Percentiles rank a stretch among this genome's conserved stretches.
Conservation (phyloP, 64 coral and sea anemone genomes). For the Dendronephthya gigantea region DNA sequence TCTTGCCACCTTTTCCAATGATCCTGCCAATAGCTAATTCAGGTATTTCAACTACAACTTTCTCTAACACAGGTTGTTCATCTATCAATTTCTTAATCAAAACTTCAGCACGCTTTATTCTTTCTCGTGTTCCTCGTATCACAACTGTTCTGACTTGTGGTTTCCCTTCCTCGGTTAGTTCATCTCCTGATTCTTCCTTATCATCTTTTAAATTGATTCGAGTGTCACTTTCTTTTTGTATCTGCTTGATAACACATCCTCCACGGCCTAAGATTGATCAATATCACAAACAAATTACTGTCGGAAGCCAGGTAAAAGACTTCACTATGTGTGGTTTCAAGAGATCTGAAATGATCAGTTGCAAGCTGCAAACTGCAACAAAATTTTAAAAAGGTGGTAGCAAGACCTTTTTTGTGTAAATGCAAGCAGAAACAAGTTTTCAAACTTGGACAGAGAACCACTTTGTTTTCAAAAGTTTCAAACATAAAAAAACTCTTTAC, state of each 20-base stretch:
- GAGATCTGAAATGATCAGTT: too few species aligned
- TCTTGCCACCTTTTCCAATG: conserved; percentile 9
- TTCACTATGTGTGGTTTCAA: too few species aligned
- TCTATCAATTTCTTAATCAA: background rate
- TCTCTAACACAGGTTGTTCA: background rate
- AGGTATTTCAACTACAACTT: background rate
- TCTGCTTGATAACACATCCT: background rate
- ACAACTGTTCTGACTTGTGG: background rate
- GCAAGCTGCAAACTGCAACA: too few species aligned
- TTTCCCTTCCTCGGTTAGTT: background rate
- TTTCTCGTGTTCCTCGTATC: background rate
- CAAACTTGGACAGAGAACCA: too few species aligned
- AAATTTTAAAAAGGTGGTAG: too few species aligned
- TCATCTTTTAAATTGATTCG: background rate
- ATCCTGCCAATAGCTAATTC: background rate
- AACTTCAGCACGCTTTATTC: conserved; percentile 8
- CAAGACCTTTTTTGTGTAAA: too few species aligned
- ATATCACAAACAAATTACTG: too few species aligned
- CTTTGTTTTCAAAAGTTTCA: too few species aligned
- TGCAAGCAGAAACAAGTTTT: too few species aligned
- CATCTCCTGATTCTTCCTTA: background rate
- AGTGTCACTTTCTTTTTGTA: background rate
- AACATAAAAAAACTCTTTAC: too few species aligned
- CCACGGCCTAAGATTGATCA: background rate
- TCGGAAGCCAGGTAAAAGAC: too few species aligned